Percentiles rank a stretch among this genome's conserved stretches.
Conservation (phyloP, 2,797 vertebrate species). For the Argya squamiceps region DNA sequence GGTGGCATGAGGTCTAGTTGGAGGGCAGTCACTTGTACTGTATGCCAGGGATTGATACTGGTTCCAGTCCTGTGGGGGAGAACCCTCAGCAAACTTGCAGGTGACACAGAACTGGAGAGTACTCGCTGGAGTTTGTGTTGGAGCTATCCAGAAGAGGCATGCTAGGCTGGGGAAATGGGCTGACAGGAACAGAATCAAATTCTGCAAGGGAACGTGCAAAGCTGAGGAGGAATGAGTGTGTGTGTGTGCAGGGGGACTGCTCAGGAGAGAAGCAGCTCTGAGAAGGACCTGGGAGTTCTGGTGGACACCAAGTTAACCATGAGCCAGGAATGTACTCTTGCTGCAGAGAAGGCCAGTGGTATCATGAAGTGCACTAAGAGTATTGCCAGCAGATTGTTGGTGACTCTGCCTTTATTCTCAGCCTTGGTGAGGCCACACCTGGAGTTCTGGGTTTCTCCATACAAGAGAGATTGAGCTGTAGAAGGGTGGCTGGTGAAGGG, state of each 20-base stretch:
- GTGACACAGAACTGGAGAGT: neutral
- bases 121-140: neutral
- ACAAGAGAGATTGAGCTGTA: neutral
- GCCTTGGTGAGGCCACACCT: neutral
- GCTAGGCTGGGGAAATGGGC: neutral
- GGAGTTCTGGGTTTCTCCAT: neutral
- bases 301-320: neutral
- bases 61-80: neutral
- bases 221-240: neutral
- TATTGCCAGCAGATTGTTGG: neutral
- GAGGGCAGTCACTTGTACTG: neutral
- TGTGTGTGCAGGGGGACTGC: too few species aligned
- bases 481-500: neutral
- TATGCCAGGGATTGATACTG: neutral
- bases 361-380: neutral
- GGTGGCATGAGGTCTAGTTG: neutral
- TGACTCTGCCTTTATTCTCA: neutral
- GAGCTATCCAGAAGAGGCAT: neutral
- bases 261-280: neutral
- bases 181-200: neutral
- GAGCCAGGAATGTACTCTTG: neutral
- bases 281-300: neutral
- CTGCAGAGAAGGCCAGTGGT: neutral
- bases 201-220: neutral
- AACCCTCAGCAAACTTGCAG: neutral